Conservation (phyloP, 1,140 invertebrate species). For the Triops longicaudatus region DNA sequence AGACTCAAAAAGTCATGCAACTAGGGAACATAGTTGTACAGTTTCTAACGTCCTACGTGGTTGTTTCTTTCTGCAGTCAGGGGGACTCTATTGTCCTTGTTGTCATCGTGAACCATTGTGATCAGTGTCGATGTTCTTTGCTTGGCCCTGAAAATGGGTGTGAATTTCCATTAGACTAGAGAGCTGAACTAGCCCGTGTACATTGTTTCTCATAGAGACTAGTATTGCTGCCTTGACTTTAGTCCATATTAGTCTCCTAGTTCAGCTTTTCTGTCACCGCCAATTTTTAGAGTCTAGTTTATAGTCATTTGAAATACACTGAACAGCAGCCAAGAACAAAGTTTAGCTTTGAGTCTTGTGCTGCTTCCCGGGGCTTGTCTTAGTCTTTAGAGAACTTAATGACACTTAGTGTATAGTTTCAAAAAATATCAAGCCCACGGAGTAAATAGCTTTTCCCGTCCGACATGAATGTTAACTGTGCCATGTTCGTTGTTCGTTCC, state of each 20-base stretch:
- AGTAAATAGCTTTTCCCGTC: not conserved
- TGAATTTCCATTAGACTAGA: not conserved
- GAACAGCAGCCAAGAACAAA: not conserved
- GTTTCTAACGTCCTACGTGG: too few relatives aligned
- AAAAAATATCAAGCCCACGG: constrained; percentile 1
- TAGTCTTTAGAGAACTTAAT: not conserved
- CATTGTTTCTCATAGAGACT: not conserved
- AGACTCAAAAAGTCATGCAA: too few relatives aligned
- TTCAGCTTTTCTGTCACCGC: not conserved
- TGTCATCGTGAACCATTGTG: constrained; percentile 9
- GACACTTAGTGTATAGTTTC: not conserved
- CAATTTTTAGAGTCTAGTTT: not conserved
- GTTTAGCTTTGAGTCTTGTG: not conserved
- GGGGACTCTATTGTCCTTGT: constrained; percentile 13
- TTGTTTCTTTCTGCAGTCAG: not conserved
- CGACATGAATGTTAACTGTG: constrained; percentile 15
- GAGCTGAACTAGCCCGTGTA: constrained; percentile 1
- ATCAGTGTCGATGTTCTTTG: not conserved
- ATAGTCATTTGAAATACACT: not conserved
- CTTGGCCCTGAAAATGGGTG: constrained; percentile 5
- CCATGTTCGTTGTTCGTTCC: constrained; percentile 21
- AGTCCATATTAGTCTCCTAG: constrained; percentile 15
- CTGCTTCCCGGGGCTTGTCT: not conserved
- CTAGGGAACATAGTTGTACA: too few relatives aligned
- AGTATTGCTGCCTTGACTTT: constrained; percentile 11